Evolutionary conservation across 1,140 invertebrate species (phyloP).

Genomic region (Papilio aristodemus): DNA sequence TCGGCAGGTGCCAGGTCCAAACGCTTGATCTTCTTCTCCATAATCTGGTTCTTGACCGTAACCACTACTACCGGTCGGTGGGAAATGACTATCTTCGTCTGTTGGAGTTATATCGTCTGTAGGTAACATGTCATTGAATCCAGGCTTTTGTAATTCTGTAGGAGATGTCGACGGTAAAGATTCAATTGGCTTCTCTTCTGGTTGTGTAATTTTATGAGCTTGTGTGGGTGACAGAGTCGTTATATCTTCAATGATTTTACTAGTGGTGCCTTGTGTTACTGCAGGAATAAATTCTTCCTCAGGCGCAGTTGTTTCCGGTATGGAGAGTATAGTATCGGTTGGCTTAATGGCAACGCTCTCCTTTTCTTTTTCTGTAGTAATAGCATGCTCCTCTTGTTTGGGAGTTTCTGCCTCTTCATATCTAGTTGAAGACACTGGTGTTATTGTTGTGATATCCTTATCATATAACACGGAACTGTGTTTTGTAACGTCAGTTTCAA

Average conservation of each 20-base stretch:
- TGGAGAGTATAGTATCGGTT: not conserved
- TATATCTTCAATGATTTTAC: constrained; percentile 45
- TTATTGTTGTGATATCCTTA: constrained; percentile 5
- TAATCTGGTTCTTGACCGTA: constrained; percentile 84
- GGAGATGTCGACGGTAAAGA: constrained; percentile 38
- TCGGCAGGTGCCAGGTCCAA: constrained; percentile 93
- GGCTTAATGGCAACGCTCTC: not conserved
- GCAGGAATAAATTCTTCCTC: constrained; percentile 49
- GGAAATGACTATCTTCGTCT: constrained; percentile 64
- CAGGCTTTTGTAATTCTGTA: constrained; percentile 57
- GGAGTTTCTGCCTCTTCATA: constrained; percentile 21
- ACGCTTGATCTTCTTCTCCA: constrained; percentile 86
- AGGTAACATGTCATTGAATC: constrained; percentile 49
- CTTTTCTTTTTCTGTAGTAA: constrained; percentile 19
- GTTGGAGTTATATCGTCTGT: constrained; percentile 60
- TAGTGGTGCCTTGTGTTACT: constrained; percentile 51
- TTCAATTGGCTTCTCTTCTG: constrained; percentile 50
- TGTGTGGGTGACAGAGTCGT: constrained; percentile 43
- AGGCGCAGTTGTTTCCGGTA: constrained; percentile 45
- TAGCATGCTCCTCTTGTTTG: constrained; percentile 18
- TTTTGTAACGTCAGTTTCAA: constrained; percentile 13
- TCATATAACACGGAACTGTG: not conserved
- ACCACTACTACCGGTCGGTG: constrained; percentile 68
- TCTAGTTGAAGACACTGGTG: not conserved
- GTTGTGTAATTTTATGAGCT: constrained; percentile 46